phyloP scores from a whole-genome alignment of 2,888 invertebrate genomes.

The Malacosoma neustria region DNA sequence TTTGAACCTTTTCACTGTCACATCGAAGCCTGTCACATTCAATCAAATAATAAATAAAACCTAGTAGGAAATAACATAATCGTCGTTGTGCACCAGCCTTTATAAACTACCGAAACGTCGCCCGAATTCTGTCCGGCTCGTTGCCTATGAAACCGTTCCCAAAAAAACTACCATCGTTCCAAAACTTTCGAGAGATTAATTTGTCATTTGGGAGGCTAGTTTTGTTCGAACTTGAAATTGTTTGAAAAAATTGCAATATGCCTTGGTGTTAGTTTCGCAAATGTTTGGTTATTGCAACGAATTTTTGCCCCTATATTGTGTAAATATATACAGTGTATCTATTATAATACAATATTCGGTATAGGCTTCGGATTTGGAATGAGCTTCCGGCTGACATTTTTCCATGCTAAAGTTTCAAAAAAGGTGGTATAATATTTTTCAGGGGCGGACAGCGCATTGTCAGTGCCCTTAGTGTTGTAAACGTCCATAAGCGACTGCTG shows the following conservation, averaged over 20 bases:
- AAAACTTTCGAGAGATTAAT: conserved; percentile 66
- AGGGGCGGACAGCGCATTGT: no score
- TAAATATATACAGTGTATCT: no score
- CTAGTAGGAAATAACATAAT: conserved; percentile 2
- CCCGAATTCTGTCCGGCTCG: conserved; percentile 50
- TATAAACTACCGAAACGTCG: conserved; percentile 59
- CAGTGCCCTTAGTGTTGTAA: no score
- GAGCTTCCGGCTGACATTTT: no score
- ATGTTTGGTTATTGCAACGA: no score
- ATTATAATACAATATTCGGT: no score
- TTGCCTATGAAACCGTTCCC: conserved; percentile 43
- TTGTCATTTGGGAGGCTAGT: conserved; percentile 66
- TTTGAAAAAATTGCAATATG: conserved; percentile 18
- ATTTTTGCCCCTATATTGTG: no score
- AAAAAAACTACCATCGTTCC: conserved; percentile 34
- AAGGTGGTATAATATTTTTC: no score
- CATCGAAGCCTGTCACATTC: conserved; percentile 12
- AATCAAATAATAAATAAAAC: conserved; percentile 7
- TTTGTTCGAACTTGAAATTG: conserved; percentile 29
- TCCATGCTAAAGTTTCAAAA: no score
- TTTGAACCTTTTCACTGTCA: neutral
- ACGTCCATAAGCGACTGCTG: no score
- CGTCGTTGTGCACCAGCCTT: conserved; percentile 31
- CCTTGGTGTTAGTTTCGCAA: neutral
- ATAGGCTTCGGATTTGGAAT: no score